These are phyloP conservation scores for Tylochromis polylepis DNA, from an alignment of 2,113 vertebrate species.

Conservation along the genomic window DNA sequence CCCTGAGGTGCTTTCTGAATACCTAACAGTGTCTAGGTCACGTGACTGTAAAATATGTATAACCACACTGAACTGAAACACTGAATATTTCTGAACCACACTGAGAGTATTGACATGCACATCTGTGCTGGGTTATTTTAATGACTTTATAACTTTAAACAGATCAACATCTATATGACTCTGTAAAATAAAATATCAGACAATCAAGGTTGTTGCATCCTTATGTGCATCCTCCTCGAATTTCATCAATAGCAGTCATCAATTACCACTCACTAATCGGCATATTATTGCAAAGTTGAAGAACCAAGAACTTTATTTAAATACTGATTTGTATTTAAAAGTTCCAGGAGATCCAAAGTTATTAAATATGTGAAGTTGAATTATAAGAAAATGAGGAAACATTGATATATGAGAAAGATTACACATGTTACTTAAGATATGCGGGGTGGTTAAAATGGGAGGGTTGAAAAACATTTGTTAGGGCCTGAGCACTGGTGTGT, in stretches of 20 bases:
- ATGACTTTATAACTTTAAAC: neutral
- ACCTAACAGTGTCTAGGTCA: neutral
- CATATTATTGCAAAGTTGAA: neutral
- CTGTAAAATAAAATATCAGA: neutral
- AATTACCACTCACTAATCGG: neutral
- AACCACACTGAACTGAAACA: neutral
- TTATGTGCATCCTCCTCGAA: neutral
- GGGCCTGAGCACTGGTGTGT: neutral
- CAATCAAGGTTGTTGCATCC: neutral
- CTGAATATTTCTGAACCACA: neutral
- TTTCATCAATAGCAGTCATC: neutral
- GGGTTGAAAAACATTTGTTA: neutral
- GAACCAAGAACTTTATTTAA: neutral
- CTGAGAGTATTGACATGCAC: neutral
- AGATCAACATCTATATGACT: neutral
- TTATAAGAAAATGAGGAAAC: neutral
- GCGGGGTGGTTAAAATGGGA: neutral
- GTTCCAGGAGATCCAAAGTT: neutral
- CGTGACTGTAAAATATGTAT: neutral
- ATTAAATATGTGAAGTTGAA: neutral
- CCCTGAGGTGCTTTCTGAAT: constrained; percentile 2
- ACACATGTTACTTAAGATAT: neutral
- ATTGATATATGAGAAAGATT: neutral
- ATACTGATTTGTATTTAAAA: neutral
- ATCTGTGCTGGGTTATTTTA: neutral